Evolutionary conservation across 2,113 vertebrate species (phyloP).

Genomic region (Arvicanthis niloticus): DNA sequence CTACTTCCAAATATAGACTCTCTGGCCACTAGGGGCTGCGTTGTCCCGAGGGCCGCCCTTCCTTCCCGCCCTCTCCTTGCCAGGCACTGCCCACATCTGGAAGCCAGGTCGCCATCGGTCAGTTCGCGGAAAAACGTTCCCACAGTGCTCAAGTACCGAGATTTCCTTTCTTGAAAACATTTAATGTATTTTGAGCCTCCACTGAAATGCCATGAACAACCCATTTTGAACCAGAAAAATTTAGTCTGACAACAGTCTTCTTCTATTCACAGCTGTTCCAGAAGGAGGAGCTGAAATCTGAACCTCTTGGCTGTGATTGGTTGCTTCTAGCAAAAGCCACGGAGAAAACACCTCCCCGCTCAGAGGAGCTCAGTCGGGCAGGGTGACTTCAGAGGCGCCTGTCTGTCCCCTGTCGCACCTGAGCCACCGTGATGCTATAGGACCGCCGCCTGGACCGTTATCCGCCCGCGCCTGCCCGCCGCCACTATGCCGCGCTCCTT

Average conservation of each 20-base stretch:
- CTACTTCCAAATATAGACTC: constrained; percentile 69
- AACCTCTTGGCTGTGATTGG: constrained; percentile 83
- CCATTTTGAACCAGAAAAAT: constrained; percentile 61
- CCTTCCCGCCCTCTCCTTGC: constrained; percentile 62
- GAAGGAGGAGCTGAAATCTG: constrained; percentile 89
- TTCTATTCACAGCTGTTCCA: constrained; percentile 84
- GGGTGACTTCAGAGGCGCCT: constrained; percentile 82
- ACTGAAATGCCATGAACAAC: constrained; percentile 3
- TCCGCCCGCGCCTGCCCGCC: constrained; percentile 2
- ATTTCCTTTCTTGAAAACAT: constrained; percentile 54
- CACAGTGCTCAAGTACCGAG: constrained; percentile 33
- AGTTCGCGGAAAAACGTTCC: not conserved
- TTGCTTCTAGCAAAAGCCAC: constrained; percentile 63
- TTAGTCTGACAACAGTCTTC: constrained; percentile 74
- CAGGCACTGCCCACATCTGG: constrained; percentile 79
- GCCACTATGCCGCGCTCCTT: constrained; percentile 99
- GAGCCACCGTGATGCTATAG: constrained; percentile 85
- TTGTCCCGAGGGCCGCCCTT: constrained; percentile 38
- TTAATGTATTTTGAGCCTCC: constrained; percentile 55
- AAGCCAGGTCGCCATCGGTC: constrained; percentile 52
- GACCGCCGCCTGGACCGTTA: constrained; percentile 78
- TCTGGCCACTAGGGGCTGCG: constrained; percentile 15
- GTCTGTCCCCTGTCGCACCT: constrained; percentile 94
- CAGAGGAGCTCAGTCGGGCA: constrained; percentile 75
- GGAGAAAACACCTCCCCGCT: constrained; percentile 82